Evolutionary conservation across 2,888 invertebrate genomes (phyloP), one percentile per base, ranked within the genome.

Genomic region (Euproctis similis): DNA sequence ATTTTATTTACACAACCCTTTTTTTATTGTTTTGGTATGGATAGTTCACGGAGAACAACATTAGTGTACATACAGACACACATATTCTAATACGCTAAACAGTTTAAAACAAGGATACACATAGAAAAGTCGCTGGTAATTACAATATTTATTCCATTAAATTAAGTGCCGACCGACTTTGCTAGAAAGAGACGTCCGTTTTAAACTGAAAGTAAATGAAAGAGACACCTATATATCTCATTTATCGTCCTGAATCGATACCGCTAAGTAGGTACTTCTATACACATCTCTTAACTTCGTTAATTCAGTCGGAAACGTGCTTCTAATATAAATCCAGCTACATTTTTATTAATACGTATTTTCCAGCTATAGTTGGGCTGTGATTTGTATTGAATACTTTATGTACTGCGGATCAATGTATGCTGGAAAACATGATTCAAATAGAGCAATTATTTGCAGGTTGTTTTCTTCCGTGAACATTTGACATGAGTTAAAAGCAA

Each of bases 261-360:
- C 16, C 30, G 12, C 13, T 36, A 44, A 40, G 32, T 36, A 30
- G 12, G 28, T 28, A 13, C 33, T 33, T 26, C 18, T 16, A 24
- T 22, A 36, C 29, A 39, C 19, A 37, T 39, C 30, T 23, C 34
- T n/a, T 31, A 21, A 41, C 34, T 49, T 45, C 34, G 40, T 46
- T 50, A 50, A 38, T 30, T 32, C 18, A 16, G 28, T 23, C 18
- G 31, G n/a, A 31, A 32, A 41, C 37, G 30, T 30, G 20, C 40
- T 45, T 25, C 7, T 45, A 43, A 52, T 52, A 43, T 13, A 34
- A 42, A 52, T 39, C n/a, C 30, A 23, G 18, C 20, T 26, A 24
- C 30, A 46, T 46, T 49, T 46, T 38, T 46, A 33, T 32, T 31
- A 23, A 19, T 29, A 27, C 30, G 16, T 21, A 22, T 8, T 8